Evolutionary conservation across 1,140 invertebrate genomes (phyloP), one percentile per base, ranked within the genome.

Genomic region (Drosophila leontia): DNA sequence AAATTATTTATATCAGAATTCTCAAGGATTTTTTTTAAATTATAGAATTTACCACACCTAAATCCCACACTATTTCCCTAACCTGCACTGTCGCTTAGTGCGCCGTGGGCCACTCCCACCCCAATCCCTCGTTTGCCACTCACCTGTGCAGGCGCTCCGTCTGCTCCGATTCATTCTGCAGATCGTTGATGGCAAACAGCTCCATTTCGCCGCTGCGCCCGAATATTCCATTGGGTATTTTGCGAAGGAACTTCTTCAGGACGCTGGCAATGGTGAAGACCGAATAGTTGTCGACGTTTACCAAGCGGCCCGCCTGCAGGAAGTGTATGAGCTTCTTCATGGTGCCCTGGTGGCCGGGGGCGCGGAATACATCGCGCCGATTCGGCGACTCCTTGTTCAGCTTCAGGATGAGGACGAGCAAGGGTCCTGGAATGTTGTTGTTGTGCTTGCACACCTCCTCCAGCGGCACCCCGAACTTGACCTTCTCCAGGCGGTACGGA

Each of bases 261-360:
- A 99, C 98, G 93, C 98, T 99, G 29, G 99, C 98, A 90, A 99
- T 98, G 42, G 99, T 99, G 93, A 99, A 99, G 59, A 99, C 98
- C 76, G 97, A 99, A 93, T 98, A 99, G 93, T 99, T 98, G 88
- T 98, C 97, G 88, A 99, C 98, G 93, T 99, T 99, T n/a, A 99
- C 97, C 75, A 99, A 95, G 69, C 98, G 95, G 13, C 99, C 99
- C 78, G 98, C 97, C 93, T 99, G 97, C 69, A 97, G 94, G 88
- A 99, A 98, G 93, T 99, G 98, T 72, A 98, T 98, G 1, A 99
- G 95, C 92, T 99, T 98, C 92, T 99, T 98, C 95, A 99, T 98
- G 80, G 98, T 97, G 32, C 96, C 97, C 93, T 98, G 97, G 92
- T 99, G 97, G 1, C 98, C 98, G 12, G 98, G 98, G 26, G 98